phyloP scores from a whole-genome alignment of 2,113 vertebrate genomes.

The Chloroceryle aenea region DNA sequence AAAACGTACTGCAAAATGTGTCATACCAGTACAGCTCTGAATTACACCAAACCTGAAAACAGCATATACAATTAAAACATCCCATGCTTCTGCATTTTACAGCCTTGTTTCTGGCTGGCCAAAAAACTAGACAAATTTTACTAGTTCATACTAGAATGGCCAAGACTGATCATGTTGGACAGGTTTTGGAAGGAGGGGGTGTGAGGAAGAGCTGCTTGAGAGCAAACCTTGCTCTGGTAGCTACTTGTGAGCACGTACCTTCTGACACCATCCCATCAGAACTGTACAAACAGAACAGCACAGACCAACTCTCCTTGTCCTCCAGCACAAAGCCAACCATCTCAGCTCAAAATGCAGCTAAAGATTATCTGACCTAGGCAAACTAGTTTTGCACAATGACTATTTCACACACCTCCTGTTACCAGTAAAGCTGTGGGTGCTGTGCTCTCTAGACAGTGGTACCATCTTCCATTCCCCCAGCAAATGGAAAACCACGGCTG shows the following conservation, averaged over 20 bases:
- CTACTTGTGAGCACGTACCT: background rate
- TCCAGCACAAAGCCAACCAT: background rate
- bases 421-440: background rate
- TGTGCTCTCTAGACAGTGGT: background rate
- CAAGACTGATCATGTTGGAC: background rate
- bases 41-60: background rate
- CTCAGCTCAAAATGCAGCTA: background rate
- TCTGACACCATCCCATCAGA: background rate
- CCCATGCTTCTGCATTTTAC: background rate
- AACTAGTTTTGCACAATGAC: background rate
- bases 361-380: background rate
- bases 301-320: accelerated
- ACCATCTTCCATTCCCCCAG: background rate
- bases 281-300: background rate
- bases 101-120: background rate
- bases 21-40: background rate
- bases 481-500: background rate
- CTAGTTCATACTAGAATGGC: background rate
- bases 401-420: background rate
- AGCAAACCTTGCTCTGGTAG: background rate
- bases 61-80: background rate
- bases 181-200: background rate
- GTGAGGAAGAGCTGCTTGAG: background rate
- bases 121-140: background rate
- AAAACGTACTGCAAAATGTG: background rate